Conservation (phyloP, 2,888 invertebrate species). For the Synanthedon andrenaeformis region DNA sequence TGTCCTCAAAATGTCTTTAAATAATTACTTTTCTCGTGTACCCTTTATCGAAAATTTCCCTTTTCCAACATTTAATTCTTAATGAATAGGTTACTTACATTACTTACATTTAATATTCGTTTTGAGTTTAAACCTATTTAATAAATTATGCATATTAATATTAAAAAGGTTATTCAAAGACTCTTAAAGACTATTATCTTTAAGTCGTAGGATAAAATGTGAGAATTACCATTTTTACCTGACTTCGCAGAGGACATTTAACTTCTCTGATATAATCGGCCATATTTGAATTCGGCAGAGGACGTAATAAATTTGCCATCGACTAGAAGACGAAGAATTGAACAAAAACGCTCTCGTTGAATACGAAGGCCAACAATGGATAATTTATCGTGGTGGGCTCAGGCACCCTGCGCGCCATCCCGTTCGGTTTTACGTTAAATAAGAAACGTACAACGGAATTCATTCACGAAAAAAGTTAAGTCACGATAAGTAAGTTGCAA, state of each 20-base stretch:
- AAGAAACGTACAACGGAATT: slow-evolving; percentile 21
- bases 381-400: slow-evolving; percentile 61
- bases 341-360: slow-evolving; percentile 65
- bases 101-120: too few species aligned
- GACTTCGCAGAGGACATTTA: slow-evolving; percentile 45
- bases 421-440: slow-evolving; percentile 28
- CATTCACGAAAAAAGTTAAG: background rate
- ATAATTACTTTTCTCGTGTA: background rate
- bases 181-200: background rate
- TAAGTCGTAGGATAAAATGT: slow-evolving; percentile 30
- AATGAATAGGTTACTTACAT: too few species aligned
- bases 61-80: too few species aligned
- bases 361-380: slow-evolving; percentile 59
- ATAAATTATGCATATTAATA: too few species aligned
- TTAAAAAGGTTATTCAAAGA: background rate
- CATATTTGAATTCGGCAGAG: slow-evolving; percentile 61
- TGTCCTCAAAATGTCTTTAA: background rate
- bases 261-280: slow-evolving; percentile 52
- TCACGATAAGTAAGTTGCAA: too few species aligned
- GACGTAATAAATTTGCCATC: slow-evolving; percentile 64
- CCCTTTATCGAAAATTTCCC: too few species aligned
- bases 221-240: slow-evolving; percentile 43
- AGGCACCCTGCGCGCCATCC: slow-evolving; percentile 16
- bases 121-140: too few species aligned
- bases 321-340: slow-evolving; percentile 65